Percentiles rank a stretch among this genome's conserved stretches.
These are phyloP conservation scores for Lepidurus packardi DNA, from an alignment of 1,140 invertebrate genomes.

Conservation along the genomic window DNA sequence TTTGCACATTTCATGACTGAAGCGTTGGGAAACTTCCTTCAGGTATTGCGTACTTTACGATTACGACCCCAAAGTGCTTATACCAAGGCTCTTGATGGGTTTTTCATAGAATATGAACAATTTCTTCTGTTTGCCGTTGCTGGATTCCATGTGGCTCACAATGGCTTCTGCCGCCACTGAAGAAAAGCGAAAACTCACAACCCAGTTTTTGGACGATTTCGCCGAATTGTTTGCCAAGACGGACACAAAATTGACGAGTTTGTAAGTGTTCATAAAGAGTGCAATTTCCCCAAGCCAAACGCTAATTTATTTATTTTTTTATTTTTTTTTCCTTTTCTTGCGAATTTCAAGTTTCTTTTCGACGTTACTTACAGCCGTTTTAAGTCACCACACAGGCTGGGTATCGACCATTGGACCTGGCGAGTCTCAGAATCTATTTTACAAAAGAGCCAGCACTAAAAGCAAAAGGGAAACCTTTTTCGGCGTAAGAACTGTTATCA, in stretches of 20 bases:
- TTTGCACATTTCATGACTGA: conserved; percentile 57
- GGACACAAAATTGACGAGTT: conserved; percentile 73
- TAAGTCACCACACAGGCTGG: conserved; percentile 86
- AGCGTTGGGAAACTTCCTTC: conserved; percentile 46
- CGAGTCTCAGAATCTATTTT: not conserved
- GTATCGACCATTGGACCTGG: conserved; percentile 60
- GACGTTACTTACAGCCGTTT: conserved; percentile 74
- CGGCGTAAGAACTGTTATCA: not conserved
- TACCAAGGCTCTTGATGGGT: conserved; percentile 33
- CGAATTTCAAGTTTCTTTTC: conserved; percentile 72
- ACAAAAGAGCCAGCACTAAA: conserved; percentile 11
- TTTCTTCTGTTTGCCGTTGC: conserved; percentile 58
- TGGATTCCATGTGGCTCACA: conserved; percentile 61
- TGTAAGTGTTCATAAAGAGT: conserved; percentile 59
- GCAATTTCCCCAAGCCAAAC: conserved; percentile 30
- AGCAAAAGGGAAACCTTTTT: not conserved
- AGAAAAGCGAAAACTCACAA: conserved; percentile 40
- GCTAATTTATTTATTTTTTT: conserved; percentile 32
- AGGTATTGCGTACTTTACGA: conserved; percentile 34
- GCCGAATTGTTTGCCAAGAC: conserved; percentile 45
- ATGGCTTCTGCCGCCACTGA: conserved; percentile 42
- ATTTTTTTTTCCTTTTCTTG: conserved; percentile 36
- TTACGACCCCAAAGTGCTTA: conserved; percentile 16
- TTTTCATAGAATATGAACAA: conserved; percentile 57
- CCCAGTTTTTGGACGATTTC: conserved; percentile 46